phyloP scores from a whole-genome alignment of 2,888 invertebrate genomes.

The Drosophila basisetae region DNA sequence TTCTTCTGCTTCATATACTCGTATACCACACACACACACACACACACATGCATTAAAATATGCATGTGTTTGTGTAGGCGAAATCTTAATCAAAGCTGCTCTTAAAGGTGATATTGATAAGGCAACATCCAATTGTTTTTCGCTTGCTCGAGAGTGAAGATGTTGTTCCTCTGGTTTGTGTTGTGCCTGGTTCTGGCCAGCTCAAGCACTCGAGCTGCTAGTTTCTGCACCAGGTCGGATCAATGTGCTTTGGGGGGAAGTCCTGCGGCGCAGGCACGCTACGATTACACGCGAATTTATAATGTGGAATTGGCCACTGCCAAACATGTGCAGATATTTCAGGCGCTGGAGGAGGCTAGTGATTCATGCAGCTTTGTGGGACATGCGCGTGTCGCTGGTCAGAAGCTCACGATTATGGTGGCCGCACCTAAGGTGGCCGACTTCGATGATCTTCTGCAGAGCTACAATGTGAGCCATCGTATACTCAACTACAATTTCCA shows the following conservation, averaged over 20 bases:
- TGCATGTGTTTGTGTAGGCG: too few relatives aligned
- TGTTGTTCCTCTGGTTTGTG: slow-evolving; percentile 33
- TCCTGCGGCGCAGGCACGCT: slow-evolving; percentile 66
- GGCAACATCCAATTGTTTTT: slow-evolving; percentile 12
- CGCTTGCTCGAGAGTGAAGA: slow-evolving; percentile 33
- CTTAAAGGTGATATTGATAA: slow-evolving; percentile 29
- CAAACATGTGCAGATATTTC: slow-evolving; percentile 53
- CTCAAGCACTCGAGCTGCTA: slow-evolving; percentile 26
- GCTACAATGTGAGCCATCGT: slow-evolving; percentile 74
- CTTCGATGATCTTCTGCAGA: slow-evolving; percentile 70
- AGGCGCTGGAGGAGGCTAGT: slow-evolving; percentile 76
- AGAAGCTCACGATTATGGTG: slow-evolving; percentile 82
- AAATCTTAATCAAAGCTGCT: not conserved
- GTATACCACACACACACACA: not conserved
- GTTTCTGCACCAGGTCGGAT: slow-evolving; percentile 59
- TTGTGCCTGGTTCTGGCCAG: slow-evolving; percentile 17
- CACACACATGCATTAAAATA: not conserved
- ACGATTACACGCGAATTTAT: slow-evolving; percentile 83
- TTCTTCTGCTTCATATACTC: not conserved
- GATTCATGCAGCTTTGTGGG: slow-evolving; percentile 83
- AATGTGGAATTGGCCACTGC: slow-evolving; percentile 53
- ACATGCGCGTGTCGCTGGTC: slow-evolving; percentile 76
- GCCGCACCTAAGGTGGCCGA: slow-evolving; percentile 83
- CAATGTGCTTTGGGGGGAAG: slow-evolving; percentile 46
- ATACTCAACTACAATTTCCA: slow-evolving; percentile 77